Evolutionary conservation across 2,888 invertebrate species (phyloP).

Genomic region (Lasioglossum vierecki): DNA sequence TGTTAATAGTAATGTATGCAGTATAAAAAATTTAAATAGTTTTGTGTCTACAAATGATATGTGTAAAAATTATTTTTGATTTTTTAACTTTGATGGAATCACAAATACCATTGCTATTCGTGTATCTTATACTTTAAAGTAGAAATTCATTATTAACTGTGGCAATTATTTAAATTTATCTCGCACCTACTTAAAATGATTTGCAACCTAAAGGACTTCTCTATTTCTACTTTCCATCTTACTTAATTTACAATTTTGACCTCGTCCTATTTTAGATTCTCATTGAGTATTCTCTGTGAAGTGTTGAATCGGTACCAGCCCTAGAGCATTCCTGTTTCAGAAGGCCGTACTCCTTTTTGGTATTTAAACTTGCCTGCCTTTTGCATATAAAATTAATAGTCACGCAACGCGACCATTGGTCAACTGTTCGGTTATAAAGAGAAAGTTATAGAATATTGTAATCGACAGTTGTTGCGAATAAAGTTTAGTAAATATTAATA

Average conservation of each 20-base stretch:
- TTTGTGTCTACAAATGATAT: no score
- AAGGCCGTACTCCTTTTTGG: conserved; percentile 25
- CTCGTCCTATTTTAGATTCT: background rate
- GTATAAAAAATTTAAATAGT: no score
- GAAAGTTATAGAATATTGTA: background rate
- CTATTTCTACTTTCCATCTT: background rate
- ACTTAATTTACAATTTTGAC: background rate
- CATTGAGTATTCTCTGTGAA: conserved; percentile 9
- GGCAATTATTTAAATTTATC: background rate
- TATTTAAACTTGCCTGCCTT: conserved; percentile 15
- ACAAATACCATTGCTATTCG: no score
- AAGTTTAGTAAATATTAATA: no score
- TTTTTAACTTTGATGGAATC: no score
- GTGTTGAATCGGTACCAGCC: background rate
- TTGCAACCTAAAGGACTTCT: background rate
- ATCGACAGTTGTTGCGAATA: no score
- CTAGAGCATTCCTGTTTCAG: background rate
- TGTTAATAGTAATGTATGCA: no score
- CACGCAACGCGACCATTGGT: background rate
- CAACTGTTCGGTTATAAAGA: background rate
- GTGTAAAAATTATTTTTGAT: no score
- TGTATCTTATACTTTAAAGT: no score
- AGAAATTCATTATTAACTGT: no score
- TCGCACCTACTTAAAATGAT: background rate
- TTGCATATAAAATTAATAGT: background rate